A percentile compares a stretch with the other conserved stretches of the same genome.
Conservation (phyloP, 2,797 vertebrate genomes). For the Carcharodon carcharias region DNA sequence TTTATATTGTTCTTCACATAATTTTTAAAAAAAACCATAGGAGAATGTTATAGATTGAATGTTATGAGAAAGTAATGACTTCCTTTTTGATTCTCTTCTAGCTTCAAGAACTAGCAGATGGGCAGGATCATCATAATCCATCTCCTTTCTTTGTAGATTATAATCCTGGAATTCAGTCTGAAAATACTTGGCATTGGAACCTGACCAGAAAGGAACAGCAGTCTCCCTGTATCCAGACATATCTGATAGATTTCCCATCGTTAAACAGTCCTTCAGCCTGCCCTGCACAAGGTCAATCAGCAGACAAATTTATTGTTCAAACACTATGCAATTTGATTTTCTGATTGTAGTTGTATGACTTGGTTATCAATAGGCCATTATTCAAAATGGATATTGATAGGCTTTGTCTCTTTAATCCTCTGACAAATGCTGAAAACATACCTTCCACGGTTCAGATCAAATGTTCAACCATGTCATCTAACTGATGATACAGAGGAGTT, state of each 20-base stretch:
- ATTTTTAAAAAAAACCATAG: constrained; percentile 54
- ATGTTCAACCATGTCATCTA: neutral
- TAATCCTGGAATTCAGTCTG: neutral
- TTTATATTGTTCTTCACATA: constrained; percentile 43
- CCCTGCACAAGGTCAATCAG: neutral
- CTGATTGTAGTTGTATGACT: neutral
- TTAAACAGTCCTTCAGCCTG: neutral
- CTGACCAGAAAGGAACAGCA: neutral
- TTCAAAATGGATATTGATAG: neutral
- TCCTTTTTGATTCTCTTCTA: neutral
- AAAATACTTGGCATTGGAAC: neutral
- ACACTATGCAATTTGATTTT: neutral
- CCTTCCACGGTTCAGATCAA: constrained; percentile 7
- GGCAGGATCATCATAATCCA: neutral
- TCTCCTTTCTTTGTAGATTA: neutral
- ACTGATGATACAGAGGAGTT: neutral
- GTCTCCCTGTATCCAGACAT: neutral
- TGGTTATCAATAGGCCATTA: neutral
- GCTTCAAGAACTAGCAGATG: neutral
- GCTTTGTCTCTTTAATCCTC: neutral
- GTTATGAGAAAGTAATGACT: neutral
- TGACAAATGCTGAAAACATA: neutral
- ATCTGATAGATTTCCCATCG: neutral
- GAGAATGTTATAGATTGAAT: constrained; percentile 58
- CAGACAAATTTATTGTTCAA: neutral